phyloP scores from a whole-genome alignment of 2,113 vertebrate species.

The Polypterus senegalus region DNA sequence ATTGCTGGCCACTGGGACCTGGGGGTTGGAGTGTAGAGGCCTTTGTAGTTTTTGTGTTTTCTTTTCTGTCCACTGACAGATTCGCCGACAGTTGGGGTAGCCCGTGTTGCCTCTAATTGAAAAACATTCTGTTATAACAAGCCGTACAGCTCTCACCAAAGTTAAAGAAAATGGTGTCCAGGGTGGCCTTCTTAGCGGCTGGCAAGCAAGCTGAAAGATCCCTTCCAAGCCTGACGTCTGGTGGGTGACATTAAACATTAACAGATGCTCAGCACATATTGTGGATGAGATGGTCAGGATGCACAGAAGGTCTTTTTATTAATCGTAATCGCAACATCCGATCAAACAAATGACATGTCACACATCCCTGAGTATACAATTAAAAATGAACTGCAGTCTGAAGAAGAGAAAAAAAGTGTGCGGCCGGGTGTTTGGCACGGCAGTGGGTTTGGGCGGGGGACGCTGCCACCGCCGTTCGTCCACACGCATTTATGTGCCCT shows the following conservation, averaged over 20 bases:
- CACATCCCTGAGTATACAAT: constrained; percentile 22
- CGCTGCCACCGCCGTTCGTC: neutral
- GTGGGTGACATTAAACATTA: constrained; percentile 37
- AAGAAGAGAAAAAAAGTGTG: constrained; percentile 11
- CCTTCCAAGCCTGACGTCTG: constrained; percentile 18
- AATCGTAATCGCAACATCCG: constrained; percentile 29
- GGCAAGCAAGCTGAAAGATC: constrained; percentile 8
- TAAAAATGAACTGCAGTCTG: constrained; percentile 21
- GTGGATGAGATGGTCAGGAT: constrained; percentile 25
- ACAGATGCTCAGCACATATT: constrained; percentile 33
- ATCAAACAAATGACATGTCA: constrained; percentile 30
- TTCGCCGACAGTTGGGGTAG: constrained; percentile 11
- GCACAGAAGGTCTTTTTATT: constrained; percentile 31
- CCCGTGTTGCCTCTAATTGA: constrained; percentile 30
- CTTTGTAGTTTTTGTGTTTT: no score
- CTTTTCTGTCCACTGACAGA: no score
- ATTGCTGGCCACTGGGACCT: no score
- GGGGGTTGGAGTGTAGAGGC: no score
- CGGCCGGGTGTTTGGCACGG: neutral
- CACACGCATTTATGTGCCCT: neutral
- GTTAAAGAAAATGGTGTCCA: constrained; percentile 12
- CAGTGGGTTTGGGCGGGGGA: neutral
- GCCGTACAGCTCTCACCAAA: constrained; percentile 19
- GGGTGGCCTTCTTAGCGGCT: constrained; percentile 11
- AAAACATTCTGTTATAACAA: constrained; percentile 29